Evolutionary conservation across 2,113 vertebrate species (phyloP), one percentile per base, ranked within the genome.

Genomic region (Perca schrenkii): DNA sequence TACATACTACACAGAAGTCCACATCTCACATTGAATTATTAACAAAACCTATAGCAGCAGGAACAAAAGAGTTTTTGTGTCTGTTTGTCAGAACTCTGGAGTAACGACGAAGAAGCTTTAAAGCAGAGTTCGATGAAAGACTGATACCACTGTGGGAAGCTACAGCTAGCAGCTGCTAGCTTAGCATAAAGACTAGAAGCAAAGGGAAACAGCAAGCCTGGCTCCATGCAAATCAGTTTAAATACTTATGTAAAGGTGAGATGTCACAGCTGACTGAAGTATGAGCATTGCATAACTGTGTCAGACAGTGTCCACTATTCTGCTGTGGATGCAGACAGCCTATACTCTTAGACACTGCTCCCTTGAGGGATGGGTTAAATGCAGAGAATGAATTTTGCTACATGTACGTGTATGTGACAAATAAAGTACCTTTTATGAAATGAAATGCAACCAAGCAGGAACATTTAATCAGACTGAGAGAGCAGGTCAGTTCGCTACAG

Each of bases 391-490:
- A 25, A 25, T 25, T 25, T 25, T 25, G 25, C 25, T 25, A 25
- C 25, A 25, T 25, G 25, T 25, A 25, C 25, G 25, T 25, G 25
- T 25, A 25, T 25, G 25, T 25, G 25, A 25, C 25, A 25, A 25
- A 25, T 25, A 25, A 25, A 25, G 25, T 25, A 25, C 25, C 25
- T 25, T 25, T 25, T 73, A 79, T 80, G 21, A 79, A 63, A 79
- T 49, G 17, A 79, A 63, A 47, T 64, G 34, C 21, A 57, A 70
- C 56, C 10, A 66, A 76, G 36, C 58, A 78, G 50, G 50, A 43
- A 67, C 74, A 69, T 76, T 83, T 63, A 13, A 83, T 80, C 13
- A 50, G 34, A 69, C 49, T 61, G 60, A 16, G 28, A 64, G 53
- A 46, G 69, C 68, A 77, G 74, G 74, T 76, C 52, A 74, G 19